These are phyloP conservation scores for Nomada hirtipes DNA, from an alignment of 2,888 invertebrate genomes.

Conservation along the genomic window DNA sequence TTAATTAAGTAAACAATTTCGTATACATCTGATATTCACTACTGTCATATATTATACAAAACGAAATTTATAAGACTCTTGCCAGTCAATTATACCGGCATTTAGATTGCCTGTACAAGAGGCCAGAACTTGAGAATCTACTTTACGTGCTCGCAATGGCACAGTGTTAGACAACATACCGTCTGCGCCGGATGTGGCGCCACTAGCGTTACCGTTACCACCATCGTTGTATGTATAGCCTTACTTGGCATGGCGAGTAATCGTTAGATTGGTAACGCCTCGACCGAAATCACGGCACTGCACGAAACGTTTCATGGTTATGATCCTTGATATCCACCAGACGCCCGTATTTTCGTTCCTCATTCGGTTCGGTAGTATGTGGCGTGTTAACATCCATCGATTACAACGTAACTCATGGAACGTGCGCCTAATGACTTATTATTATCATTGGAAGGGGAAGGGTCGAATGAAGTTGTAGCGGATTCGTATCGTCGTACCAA, in stretches of 20 bases:
- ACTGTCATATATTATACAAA: too few species aligned
- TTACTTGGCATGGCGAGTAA: conserved; percentile 66
- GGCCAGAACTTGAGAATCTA: conserved; percentile 11
- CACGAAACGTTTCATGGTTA: conserved; percentile 69
- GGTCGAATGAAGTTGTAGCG: conserved; percentile 77
- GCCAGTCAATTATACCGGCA: not conserved
- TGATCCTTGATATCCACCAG: conserved; percentile 55
- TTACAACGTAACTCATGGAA: conserved; percentile 70
- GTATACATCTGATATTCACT: too few species aligned
- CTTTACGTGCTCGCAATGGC: conserved; percentile 5
- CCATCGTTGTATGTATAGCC: conserved; percentile 10
- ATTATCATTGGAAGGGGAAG: conserved; percentile 71
- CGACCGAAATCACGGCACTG: conserved; percentile 55
- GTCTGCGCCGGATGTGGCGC: conserved; percentile 62
- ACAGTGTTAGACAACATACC: conserved; percentile 27
- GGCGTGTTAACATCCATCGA: conserved; percentile 75
- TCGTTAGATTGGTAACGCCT: conserved; percentile 67
- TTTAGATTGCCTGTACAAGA: not conserved
- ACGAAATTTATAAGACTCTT: too few species aligned
- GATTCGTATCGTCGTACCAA: conserved; percentile 69
- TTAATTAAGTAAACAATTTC: too few species aligned
- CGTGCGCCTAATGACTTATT: conserved; percentile 77
- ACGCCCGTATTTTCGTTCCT: conserved; percentile 48
- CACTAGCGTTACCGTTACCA: conserved; percentile 3
- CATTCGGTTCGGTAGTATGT: conserved; percentile 54